Evolutionary conservation across 1,140 invertebrate species (phyloP).

Genomic region (Bicyclus anynana): DNA sequence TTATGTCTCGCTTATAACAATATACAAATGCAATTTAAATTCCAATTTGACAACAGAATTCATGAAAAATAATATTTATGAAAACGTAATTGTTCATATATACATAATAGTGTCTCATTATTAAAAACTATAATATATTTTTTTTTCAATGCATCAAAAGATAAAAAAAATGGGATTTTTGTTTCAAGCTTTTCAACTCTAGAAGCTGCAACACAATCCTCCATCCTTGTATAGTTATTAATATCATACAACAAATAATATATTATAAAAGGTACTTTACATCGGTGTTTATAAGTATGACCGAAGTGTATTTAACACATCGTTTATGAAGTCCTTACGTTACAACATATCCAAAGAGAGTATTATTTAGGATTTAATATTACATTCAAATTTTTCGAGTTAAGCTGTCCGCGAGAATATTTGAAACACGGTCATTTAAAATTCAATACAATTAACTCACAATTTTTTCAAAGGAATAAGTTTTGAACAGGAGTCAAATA

Average conservation of each 20-base stretch:
- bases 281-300: not conserved
- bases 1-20: slow-evolving; percentile 53
- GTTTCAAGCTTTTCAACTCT: slow-evolving; percentile 6
- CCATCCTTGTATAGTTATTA: slow-evolving; percentile 1
- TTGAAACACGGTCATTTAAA: not conserved
- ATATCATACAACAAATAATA: slow-evolving; percentile 20
- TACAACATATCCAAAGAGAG: not conserved
- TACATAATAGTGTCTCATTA: slow-evolving; percentile 55
- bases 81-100: slow-evolving; percentile 60
- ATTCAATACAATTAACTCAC: not conserved
- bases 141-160: slow-evolving; percentile 15
- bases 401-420: not conserved
- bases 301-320: not conserved
- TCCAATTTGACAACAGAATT: slow-evolving; percentile 50
- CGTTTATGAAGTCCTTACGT: not conserved
- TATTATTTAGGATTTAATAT: not conserved
- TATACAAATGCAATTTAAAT: slow-evolving; percentile 57
- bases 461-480: not conserved
- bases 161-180: slow-evolving; percentile 9
- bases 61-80: slow-evolving; percentile 37
- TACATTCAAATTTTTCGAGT: not conserved
- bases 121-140: slow-evolving; percentile 25
- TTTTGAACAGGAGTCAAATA: slow-evolving; percentile 11
- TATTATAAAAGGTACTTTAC: slow-evolving; percentile 9
- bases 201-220: slow-evolving; percentile 17